Conservation (phyloP, 2,888 invertebrate genomes). For the Platerodrilus igneus region DNA sequence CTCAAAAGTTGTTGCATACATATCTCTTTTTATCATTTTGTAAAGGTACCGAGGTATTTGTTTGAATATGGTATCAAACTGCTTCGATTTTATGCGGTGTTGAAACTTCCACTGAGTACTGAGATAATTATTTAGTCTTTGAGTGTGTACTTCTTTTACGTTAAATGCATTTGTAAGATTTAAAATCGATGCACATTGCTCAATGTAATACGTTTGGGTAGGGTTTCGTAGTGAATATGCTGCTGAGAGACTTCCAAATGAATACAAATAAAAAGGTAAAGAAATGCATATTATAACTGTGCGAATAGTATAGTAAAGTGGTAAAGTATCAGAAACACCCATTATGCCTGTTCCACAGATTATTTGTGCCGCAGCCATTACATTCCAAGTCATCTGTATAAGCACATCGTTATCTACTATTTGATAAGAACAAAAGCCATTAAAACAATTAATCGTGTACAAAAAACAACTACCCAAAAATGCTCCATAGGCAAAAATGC, state of each 20-base stretch:
- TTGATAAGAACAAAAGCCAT: neutral
- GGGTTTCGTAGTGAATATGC: neutral
- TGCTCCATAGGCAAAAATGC: constrained; percentile 9
- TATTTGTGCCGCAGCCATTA: constrained; percentile 2
- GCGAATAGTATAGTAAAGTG: no score
- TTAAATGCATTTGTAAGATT: no score
- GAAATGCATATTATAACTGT: no score
- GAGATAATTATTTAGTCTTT: constrained; percentile 14
- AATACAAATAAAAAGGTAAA: no score
- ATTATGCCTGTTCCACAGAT: constrained; percentile 12
- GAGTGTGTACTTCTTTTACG: no score
- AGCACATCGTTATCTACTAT: neutral
- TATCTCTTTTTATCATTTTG: constrained; percentile 10
- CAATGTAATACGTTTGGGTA: no score
- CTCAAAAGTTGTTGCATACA: no score
- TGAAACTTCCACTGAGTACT: constrained; percentile 20
- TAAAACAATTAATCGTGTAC: constrained; percentile 7
- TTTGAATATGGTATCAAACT: neutral
- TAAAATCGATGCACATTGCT: no score
- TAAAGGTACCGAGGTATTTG: constrained; percentile 15
- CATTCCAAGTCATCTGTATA: constrained; percentile 2
- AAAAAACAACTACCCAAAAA: constrained; percentile 14
- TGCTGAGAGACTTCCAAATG: constrained; percentile 1
- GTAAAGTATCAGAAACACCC: no score
- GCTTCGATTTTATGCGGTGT: constrained; percentile 14